Evolutionary conservation across 37 sponge, comb jelly and placozoan genomes (phyloP).

Genomic region (Beroe forskalii): DNA sequence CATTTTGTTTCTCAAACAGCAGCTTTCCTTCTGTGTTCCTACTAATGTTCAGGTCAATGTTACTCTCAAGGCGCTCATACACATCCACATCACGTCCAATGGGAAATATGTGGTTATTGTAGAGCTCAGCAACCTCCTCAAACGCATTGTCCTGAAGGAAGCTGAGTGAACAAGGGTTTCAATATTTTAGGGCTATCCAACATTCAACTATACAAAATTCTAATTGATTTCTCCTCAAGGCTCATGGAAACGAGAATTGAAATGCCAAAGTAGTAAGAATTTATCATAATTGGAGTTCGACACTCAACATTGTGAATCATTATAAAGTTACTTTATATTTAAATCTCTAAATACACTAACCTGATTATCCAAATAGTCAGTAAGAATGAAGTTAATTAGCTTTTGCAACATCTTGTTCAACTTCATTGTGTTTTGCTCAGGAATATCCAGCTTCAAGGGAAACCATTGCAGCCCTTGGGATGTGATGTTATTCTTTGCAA

Average conservation of each 20-base stretch:
- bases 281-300: too few relatives aligned
- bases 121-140: conserved; percentile 48
- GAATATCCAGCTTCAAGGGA: conserved; percentile 32
- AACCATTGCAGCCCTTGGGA: neutral
- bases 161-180: neutral
- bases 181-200: too few relatives aligned
- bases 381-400: conserved; percentile 27
- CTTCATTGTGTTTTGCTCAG: neutral
- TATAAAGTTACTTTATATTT: too few relatives aligned
- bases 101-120: conserved; percentile 7
- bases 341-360: too few relatives aligned
- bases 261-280: too few relatives aligned
- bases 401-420: conserved; percentile 33
- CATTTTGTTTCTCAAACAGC: neutral
- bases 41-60: conserved; percentile 34
- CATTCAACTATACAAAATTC: too few relatives aligned
- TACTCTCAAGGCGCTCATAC: neutral
- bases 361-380: neutral
- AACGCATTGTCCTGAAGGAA: conserved; percentile 52
- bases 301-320: too few relatives aligned
- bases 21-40: conserved; percentile 3
- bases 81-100: conserved; percentile 4
- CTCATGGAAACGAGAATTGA: too few relatives aligned
- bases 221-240: too few relatives aligned
- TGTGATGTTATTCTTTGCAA: neutral